Base-by-base conservation (phyloP, 2,113 vertebrate species). In the Corythornis vintsioides region DNA sequence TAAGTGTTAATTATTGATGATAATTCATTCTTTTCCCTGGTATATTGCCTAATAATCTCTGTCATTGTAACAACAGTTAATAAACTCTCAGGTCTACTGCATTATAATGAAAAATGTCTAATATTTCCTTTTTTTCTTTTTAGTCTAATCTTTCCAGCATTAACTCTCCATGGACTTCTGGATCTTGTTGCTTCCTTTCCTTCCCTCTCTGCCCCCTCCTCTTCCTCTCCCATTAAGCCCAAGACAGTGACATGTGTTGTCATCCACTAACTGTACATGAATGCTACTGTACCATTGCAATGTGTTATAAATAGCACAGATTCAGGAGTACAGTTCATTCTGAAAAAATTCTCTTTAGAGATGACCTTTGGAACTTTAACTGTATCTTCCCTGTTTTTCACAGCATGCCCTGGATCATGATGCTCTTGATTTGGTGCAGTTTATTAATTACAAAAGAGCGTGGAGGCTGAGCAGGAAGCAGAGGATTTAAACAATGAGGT, bases 401-500 rank as follows among this genome's bases (percentile, higher is more conserved):
- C 77, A 80, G 74, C 24, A 43, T 75, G 65, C 63, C 35, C 28
- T 89, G 70, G 60, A 78, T 88, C 69, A 65, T 29, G 52, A 78
- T 85, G 81, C 59, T 85, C 55, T 84, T 91, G 82, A 88, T 93
- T 89, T 93, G 81, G 45, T 81, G 75, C 60, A 61, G 75, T 94
- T 96, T 93, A 84, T 92, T 88, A 81, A 91, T 92, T 93, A 90
- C 69, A 93, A 66, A 90, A 89, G 57, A 85, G 78, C 0, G 0
- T 13, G 21, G 78, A 86, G 59, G n/a, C 72, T 90, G 52, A 91
- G 65, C 60, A 93, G 35, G 71, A 92, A 83, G 69, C 56, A 87
- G 61, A 91, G 72, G 83, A 89, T 94, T 96, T 93, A 92, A 95
- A 96, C 86, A 95, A 94, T 83, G 81, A 94, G 17, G 81, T 88